Percentiles rank a stretch among this genome's conserved stretches.
phyloP scores from a whole-genome alignment of 1,140 invertebrate genomes.

The Listronotus oregonensis region DNA sequence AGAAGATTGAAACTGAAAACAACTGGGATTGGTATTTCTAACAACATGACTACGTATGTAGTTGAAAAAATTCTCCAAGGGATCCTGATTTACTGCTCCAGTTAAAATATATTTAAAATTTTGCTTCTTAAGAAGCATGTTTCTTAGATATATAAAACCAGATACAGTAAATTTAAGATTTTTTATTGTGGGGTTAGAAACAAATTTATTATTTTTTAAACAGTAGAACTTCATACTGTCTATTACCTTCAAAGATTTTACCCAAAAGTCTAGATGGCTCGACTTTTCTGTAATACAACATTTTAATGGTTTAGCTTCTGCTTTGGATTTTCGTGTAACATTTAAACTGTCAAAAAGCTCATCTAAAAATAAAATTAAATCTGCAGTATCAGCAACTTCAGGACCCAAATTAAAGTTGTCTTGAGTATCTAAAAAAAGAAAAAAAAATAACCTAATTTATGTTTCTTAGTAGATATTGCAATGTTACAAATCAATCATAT shows the following conservation, averaged over 20 bases:
- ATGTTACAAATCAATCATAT: background rate
- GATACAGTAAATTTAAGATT: constrained; percentile 34
- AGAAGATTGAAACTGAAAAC: constrained; percentile 15
- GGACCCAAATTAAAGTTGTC: background rate
- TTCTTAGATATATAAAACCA: constrained; percentile 20
- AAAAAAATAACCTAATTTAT: background rate
- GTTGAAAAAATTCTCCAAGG: constrained; percentile 41
- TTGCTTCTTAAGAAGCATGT: constrained; percentile 22
- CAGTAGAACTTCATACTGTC: constrained; percentile 12
- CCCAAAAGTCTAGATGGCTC: constrained; percentile 14
- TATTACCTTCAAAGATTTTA: constrained; percentile 3
- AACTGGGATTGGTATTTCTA: constrained; percentile 31
- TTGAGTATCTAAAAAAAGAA: background rate
- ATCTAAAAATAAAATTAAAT: constrained; percentile 27
- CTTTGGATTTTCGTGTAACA: background rate
- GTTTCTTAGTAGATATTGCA: constrained; percentile 7
- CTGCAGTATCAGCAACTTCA: constrained; percentile 13
- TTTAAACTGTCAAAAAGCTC: constrained; percentile 23
- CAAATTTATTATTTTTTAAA: constrained; percentile 8
- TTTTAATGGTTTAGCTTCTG: constrained; percentile 10
- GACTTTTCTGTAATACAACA: constrained; percentile 9
- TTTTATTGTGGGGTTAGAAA: constrained; percentile 24
- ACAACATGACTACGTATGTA: constrained; percentile 30
- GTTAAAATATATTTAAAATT: constrained; percentile 24
- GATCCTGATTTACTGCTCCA: constrained; percentile 37